Conservation (phyloP, 2,113 vertebrate genomes). For the Halichoerus grypus region DNA sequence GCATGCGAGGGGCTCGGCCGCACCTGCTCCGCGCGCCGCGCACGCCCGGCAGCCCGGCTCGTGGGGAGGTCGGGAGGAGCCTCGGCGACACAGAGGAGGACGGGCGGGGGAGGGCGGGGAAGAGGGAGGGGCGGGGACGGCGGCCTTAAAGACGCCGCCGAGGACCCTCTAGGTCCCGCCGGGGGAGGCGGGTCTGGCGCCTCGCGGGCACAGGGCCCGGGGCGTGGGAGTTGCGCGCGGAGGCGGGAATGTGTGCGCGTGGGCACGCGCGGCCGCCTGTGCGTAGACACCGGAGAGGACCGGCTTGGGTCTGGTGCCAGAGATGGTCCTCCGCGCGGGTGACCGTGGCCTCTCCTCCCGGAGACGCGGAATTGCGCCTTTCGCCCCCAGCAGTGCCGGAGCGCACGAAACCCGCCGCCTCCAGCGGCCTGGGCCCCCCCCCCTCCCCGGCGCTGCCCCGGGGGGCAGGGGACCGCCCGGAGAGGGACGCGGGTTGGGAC, state of each 20-base stretch:
- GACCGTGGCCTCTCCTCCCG: neutral
- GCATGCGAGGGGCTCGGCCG: slow-evolving; percentile 56
- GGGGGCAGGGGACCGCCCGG: accelerated
- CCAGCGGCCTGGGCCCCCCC: neutral
- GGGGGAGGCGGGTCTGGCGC: neutral
- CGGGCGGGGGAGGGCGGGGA: neutral
- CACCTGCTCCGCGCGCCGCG: slow-evolving; percentile 73
- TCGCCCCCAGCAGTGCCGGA: neutral
- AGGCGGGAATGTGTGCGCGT: neutral
- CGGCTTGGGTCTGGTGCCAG: neutral
- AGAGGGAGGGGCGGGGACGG: slow-evolving; percentile 54
- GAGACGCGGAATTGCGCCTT: neutral
- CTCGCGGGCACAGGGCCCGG: accelerated
- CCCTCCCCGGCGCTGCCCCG: neutral
- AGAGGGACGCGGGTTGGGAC: neutral
- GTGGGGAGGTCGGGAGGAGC: neutral
- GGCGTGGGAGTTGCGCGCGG: slow-evolving; percentile 5
- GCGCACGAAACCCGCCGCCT: neutral
- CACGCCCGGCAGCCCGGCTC: neutral
- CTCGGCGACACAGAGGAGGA: neutral
- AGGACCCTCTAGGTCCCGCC: neutral
- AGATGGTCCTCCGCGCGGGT: neutral
- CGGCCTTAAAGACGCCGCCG: slow-evolving; percentile 75
- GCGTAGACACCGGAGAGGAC: neutral
- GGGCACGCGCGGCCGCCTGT: accelerated